phyloP scores from a whole-genome alignment of 35 echinoderm and acorn worm species.

The Diadema setosum region DNA sequence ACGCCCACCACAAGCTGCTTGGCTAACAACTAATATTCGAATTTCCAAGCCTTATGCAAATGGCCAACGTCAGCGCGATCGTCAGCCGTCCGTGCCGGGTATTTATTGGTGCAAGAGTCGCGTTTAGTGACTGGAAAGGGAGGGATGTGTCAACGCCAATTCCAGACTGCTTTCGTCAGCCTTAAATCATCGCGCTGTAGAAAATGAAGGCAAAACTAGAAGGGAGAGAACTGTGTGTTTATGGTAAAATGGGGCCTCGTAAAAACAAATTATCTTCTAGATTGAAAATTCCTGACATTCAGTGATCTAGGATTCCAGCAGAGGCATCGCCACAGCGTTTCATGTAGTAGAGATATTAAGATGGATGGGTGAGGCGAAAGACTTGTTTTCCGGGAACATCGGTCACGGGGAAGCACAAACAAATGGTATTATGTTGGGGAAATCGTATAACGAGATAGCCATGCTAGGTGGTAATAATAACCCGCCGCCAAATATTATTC shows the following conservation, averaged over 20 bases:
- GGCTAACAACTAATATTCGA: background rate
- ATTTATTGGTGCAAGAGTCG: background rate
- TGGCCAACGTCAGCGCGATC: background rate
- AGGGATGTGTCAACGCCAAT: background rate
- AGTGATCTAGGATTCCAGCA: background rate
- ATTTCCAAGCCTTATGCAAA: background rate
- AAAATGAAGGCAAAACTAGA: background rate
- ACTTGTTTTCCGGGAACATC: background rate
- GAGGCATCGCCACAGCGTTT: no score
- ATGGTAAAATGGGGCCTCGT: background rate
- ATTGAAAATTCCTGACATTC: background rate
- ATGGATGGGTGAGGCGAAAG: background rate
- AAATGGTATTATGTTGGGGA: background rate
- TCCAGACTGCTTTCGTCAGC: background rate
- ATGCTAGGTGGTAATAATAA: conserved; percentile 7
- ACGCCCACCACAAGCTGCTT: background rate
- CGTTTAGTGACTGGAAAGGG: background rate
- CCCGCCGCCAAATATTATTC: conserved; percentile 17
- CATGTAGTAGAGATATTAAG: background rate
- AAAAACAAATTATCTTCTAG: background rate
- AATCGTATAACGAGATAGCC: conserved; percentile 3
- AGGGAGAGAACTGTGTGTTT: background rate
- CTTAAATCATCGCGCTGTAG: background rate
- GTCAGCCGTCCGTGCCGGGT: background rate
- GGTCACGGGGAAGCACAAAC: background rate